Evolutionary conservation across 2,797 vertebrate genomes (phyloP).

Genomic region (Rousettus madagascariensis): DNA sequence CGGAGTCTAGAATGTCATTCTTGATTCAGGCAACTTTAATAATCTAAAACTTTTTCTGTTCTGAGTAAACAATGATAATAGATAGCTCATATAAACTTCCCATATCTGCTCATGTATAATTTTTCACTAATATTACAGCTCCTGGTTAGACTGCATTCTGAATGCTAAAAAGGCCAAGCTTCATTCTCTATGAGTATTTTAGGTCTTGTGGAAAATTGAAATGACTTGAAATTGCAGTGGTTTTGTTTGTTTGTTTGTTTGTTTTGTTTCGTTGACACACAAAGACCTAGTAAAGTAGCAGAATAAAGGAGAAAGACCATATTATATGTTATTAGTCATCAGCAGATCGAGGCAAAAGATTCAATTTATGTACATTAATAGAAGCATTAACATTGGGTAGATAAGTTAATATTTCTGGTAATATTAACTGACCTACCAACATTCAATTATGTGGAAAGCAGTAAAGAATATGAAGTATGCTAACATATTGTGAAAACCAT

Average conservation of each 20-base stretch:
- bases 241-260: too few species aligned
- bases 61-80: background rate
- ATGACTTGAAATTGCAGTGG: background rate
- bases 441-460: background rate
- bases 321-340: background rate
- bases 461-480: background rate
- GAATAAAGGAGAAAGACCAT: background rate
- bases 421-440: background rate
- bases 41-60: background rate
- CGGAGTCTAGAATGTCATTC: background rate
- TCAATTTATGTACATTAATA: background rate
- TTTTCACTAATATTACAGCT: background rate
- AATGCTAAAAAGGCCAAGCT: background rate
- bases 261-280: background rate
- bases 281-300: background rate
- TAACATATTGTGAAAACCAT: background rate
- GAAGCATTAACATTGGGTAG: background rate
- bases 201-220: background rate
- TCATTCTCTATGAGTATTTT: background rate
- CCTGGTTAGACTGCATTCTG: background rate
- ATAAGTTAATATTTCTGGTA: background rate
- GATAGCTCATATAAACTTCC: background rate
- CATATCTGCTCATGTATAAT: background rate
- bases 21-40: background rate
- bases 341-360: background rate